These are phyloP conservation scores for Cyprinodon variegatus DNA, from an alignment of 2,113 vertebrate species.

Conservation along the genomic window DNA sequence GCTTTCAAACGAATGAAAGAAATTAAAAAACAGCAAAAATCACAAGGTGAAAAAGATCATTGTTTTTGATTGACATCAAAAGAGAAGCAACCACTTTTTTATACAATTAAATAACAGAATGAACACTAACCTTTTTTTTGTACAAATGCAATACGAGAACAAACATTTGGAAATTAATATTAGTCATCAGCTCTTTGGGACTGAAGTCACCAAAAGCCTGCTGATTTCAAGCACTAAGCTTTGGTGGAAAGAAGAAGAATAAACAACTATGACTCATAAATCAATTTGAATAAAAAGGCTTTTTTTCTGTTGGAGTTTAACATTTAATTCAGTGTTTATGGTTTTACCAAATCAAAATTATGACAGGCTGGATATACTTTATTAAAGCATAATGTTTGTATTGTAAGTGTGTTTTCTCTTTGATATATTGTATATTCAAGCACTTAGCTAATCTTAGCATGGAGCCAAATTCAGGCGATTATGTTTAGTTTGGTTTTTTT, in stretches of 20 bases:
- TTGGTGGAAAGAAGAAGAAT: conserved; percentile 22
- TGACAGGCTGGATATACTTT: not conserved
- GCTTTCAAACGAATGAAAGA: conserved; percentile 39
- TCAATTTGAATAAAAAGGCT: conserved; percentile 42
- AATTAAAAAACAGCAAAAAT: conserved; percentile 24
- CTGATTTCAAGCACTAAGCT: conserved; percentile 44
- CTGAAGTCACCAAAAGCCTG: conserved; percentile 43
- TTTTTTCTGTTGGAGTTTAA: conserved; percentile 25
- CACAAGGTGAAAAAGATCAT: not conserved
- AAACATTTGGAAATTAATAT: conserved; percentile 55
- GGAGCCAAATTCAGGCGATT: conserved; percentile 9
- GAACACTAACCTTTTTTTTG: conserved; percentile 7
- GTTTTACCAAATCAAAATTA: conserved; percentile 12
- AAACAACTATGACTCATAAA: conserved; percentile 27
- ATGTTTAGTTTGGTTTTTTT: conserved; percentile 21
- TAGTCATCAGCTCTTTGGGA: conserved; percentile 56
- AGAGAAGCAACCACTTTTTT: conserved; percentile 13
- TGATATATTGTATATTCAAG: conserved; percentile 1
- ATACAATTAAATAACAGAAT: conserved; percentile 28
- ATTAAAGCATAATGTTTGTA: not conserved
- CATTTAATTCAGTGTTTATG: conserved; percentile 1
- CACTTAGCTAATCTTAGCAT: conserved; percentile 1
- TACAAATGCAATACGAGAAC: conserved; percentile 40
- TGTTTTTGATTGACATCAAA: conserved; percentile 14
- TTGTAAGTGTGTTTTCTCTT: conserved; percentile 1